Evolutionary conservation across 2,797 vertebrate species (phyloP).

Genomic region (Phalanger gymnotis): DNA sequence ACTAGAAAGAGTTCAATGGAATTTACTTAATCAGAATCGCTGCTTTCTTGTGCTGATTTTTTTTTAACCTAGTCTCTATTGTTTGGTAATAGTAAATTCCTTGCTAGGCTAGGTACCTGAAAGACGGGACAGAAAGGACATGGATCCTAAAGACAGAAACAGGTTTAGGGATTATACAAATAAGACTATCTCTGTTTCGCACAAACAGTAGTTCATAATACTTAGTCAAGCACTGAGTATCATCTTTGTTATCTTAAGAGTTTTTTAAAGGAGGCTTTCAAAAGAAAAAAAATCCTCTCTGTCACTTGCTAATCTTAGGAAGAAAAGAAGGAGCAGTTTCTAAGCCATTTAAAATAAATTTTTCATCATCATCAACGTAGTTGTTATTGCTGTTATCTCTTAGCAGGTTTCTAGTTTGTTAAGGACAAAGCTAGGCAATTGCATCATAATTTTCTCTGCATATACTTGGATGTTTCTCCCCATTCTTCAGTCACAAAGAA

Average conservation of each 20-base stretch:
- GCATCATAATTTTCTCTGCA: conserved; percentile 57
- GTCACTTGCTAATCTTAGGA: conserved; percentile 53
- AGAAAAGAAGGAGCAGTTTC: conserved; percentile 5
- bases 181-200: conserved; percentile 51
- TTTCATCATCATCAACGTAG: neutral
- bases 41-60: conserved; percentile 84
- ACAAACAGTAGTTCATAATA: neutral
- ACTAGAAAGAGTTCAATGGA: conserved; percentile 89
- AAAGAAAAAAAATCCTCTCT: conserved; percentile 49
- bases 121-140: conserved; percentile 62
- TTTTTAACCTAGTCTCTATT: conserved; percentile 77
- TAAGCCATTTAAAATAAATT: neutral
- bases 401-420: conserved; percentile 60
- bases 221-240: conserved; percentile 56
- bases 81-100: conserved; percentile 80
- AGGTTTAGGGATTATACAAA: conserved; percentile 60
- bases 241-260: neutral
- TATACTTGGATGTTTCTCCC: conserved; percentile 54
- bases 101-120: conserved; percentile 79
- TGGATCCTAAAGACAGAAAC: conserved; percentile 67
- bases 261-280: conserved; percentile 32
- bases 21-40: conserved; percentile 90
- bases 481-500: conserved; percentile 12
- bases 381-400: conserved; percentile 58
- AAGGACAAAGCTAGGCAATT: conserved; percentile 41